These are phyloP conservation scores for Mus minutoides DNA, from an alignment of 2,797 vertebrate genomes.

Conservation along the genomic window DNA sequence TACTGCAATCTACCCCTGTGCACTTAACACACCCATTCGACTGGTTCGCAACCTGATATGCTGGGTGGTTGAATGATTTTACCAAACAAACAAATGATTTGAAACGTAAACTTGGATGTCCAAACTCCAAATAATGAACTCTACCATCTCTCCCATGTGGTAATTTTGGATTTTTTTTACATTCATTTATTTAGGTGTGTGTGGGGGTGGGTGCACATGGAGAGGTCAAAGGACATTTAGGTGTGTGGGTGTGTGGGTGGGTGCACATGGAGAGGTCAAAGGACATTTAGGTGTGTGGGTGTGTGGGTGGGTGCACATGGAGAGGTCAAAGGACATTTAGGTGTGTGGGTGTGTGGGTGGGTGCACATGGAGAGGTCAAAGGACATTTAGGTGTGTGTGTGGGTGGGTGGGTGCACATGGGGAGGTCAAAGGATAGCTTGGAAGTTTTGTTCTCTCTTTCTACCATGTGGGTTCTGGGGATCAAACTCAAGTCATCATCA, in stretches of 20 bases:
- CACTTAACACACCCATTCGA: conserved; percentile 22
- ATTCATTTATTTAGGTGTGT: not conserved
- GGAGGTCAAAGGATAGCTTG: not conserved
- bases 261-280: not conserved
- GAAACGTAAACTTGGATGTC: conserved; percentile 28
- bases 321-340: not conserved
- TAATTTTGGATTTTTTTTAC: not conserved
- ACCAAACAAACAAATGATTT: not conserved
- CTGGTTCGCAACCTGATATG: not conserved
- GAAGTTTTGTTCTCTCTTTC: not conserved
- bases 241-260: not conserved
- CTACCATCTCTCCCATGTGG: not conserved
- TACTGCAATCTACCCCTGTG: not conserved
- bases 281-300: too few species aligned
- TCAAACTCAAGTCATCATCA: not conserved
- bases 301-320: not conserved
- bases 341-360: not conserved
- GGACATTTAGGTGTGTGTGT: not conserved
- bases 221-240: not conserved
- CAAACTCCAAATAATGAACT: not conserved
- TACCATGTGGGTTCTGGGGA: not conserved
- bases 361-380: not conserved
- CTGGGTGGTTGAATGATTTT: not conserved
- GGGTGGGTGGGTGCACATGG: not conserved
- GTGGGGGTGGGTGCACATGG: not conserved